These are phyloP conservation scores for Allobates femoralis DNA, from an alignment of 2,797 vertebrate species.

Conservation along the genomic window DNA sequence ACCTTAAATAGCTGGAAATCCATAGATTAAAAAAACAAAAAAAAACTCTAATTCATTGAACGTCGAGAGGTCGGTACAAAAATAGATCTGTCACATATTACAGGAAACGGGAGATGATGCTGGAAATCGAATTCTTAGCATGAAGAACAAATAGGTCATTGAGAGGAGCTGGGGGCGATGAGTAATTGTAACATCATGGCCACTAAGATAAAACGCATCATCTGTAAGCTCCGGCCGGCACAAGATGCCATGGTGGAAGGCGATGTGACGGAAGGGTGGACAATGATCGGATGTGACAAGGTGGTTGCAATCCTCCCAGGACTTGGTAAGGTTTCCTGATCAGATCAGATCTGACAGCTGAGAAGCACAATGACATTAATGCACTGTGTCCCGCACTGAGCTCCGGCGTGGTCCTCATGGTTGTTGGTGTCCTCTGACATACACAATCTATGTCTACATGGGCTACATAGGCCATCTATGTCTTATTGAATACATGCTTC, in stretches of 20 bases:
- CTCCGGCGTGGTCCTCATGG: not conserved
- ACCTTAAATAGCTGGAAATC: not conserved
- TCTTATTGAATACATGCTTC: not conserved
- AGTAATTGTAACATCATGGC: not conserved
- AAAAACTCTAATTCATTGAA: not conserved
- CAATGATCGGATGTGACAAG: constrained; percentile 53
- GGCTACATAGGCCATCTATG: not conserved
- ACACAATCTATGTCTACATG: constrained; percentile 7
- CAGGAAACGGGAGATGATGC: not conserved
- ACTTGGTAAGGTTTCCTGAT: not conserved
- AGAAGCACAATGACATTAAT: constrained; percentile 20
- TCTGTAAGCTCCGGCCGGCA: constrained; percentile 2
- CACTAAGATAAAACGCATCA: not conserved
- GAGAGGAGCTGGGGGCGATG: constrained; percentile 23
- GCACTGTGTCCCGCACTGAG: not conserved
- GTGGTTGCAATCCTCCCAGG: constrained; percentile 1
- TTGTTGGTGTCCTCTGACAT: constrained; percentile 28
- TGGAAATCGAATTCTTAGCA: not conserved
- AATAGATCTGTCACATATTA: constrained; percentile 39
- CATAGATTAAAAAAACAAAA: not conserved
- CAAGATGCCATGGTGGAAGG: constrained; percentile 13
- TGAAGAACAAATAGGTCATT: constrained; percentile 26
- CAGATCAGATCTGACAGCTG: constrained; percentile 40
- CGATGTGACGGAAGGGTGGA: not conserved
- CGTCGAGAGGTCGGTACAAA: not conserved